Base-by-base conservation (phyloP, 2,888 invertebrate genomes). In the Nebria salina region DNA sequence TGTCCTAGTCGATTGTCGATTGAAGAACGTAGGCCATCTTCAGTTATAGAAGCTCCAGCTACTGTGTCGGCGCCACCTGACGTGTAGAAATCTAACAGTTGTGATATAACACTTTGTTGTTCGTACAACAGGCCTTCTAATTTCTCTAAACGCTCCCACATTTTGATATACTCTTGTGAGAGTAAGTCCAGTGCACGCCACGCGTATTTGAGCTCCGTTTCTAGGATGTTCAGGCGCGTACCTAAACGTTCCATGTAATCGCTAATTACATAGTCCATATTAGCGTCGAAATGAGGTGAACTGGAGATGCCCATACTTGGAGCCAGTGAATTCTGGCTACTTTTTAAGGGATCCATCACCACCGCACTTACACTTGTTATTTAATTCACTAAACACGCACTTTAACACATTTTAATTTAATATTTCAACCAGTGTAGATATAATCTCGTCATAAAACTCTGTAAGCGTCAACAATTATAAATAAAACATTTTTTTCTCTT, bases 211-310 rank as follows among this genome's bases (percentile, higher is more conserved):
- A 97, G 91, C 89, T 97, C 97, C 2, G 96, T 96, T 89, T 97
- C 97, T 13, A 97, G 92, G 85, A 97, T 94, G 86, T 94, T 96
- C 82, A 97, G 92, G 64, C 97, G 92, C 41, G 96, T 96, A 13
- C 96, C 95, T 77, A 97, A 92, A 84, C 96, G 93, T 86, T 97
- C 97, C 96, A 97, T 96, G 88, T 96, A 97, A 88, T 96, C 96
- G 84, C 95, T 95, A 88, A 96, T 95, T 86, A 96, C 95, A 86
- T 95, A 95, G 87, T 95, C 95, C 87, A 90, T 91, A 84, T 89
- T 89, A 72, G 87, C 86, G 82, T 89, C 89, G 84, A 88, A 89
- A 82, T 83, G 84, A 70, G 86, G 86, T 83, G 78, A 77, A 70
- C 70, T 75, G 64, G 82, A 73, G 74, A 82, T 20, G 25, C 74